Conservation (phyloP, 1,140 invertebrate genomes). For the Polyergus mexicanus region DNA sequence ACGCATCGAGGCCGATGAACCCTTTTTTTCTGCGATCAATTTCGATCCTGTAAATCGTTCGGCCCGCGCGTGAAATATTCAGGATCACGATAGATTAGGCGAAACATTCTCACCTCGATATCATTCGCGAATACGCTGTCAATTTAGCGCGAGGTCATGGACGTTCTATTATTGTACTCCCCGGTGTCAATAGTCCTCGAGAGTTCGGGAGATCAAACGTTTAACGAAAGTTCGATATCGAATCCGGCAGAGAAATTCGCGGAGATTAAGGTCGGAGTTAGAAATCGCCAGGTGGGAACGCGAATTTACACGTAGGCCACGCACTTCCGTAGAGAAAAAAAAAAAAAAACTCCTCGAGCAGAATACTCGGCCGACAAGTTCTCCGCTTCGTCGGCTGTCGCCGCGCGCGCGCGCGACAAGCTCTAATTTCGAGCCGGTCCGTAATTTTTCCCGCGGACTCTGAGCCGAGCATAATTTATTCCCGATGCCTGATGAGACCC, state of each 20-base stretch:
- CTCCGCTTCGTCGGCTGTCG: conserved; percentile 9
- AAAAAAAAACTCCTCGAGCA: conserved; percentile 51
- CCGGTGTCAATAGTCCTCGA: not conserved
- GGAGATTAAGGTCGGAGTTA: conserved; percentile 20
- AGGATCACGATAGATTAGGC: conserved; percentile 8
- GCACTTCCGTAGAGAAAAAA: conserved; percentile 40
- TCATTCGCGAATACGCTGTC: not conserved
- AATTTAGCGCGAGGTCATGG: not conserved
- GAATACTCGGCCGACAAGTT: conserved; percentile 35
- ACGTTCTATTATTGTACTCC: not conserved
- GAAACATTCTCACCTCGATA: not conserved
- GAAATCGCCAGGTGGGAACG: not conserved
- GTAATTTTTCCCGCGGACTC: conserved; percentile 80
- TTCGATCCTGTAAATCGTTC: conserved; percentile 1
- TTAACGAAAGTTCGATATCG: not conserved
- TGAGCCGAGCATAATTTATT: conserved; percentile 82
- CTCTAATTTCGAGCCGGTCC: conserved; percentile 65
- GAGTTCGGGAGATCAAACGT: not conserved
- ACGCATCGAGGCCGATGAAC: conserved; percentile 63
- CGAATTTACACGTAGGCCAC: not conserved
- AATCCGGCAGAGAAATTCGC: not conserved
- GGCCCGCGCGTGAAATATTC: conserved; percentile 36
- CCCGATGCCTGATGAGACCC: conserved; percentile 83
- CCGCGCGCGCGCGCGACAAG: conserved; percentile 12
- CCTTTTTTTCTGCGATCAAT: conserved; percentile 60